Conservation (phyloP, 37 sponge, comb jelly and placozoan genomes). For the Geodia barretti region DNA sequence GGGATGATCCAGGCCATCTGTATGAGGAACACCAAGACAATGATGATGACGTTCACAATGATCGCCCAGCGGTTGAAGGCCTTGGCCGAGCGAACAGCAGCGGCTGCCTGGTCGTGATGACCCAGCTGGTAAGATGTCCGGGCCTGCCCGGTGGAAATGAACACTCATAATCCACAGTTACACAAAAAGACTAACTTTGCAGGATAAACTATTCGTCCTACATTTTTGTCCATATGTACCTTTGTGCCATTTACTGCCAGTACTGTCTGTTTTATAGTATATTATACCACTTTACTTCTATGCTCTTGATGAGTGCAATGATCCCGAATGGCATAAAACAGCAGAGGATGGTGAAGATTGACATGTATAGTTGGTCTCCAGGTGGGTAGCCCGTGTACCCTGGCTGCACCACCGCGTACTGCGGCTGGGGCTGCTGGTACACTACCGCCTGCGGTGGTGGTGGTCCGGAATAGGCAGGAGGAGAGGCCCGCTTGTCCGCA, state of each 20-base stretch:
- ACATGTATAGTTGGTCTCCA: slow-evolving; percentile 41
- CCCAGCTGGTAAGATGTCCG: not conserved
- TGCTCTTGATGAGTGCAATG: slow-evolving; percentile 60
- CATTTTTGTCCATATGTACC: too few relatives aligned
- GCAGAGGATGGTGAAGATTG: slow-evolving; percentile 47
- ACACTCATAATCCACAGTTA: too few relatives aligned
- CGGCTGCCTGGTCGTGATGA: not conserved
- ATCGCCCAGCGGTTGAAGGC: slow-evolving; percentile 25
- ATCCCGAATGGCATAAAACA: slow-evolving; percentile 54
- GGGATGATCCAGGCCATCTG: too few relatives aligned
- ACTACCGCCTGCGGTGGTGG: not conserved
- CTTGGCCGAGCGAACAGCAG: not conserved
- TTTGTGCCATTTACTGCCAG: too few relatives aligned
- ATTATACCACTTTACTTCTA: slow-evolving; percentile 67
- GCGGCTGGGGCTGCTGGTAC: not conserved
- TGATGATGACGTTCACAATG: slow-evolving; percentile 4
- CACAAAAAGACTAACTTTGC: too few relatives aligned
- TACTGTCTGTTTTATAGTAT: too few relatives aligned
- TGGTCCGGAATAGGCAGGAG: too few relatives aligned
- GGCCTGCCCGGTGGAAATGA: too few relatives aligned
- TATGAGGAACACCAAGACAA: not conserved
- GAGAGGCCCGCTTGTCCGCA: too few relatives aligned
- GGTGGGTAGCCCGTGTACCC: not conserved
- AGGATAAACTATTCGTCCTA: too few relatives aligned
- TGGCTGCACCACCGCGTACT: not conserved